A percentile compares a stretch with the other conserved stretches of the same genome.
These are phyloP conservation scores for Magallana ariakensis DNA, from an alignment of 1,140 invertebrate genomes.

Conservation along the genomic window DNA sequence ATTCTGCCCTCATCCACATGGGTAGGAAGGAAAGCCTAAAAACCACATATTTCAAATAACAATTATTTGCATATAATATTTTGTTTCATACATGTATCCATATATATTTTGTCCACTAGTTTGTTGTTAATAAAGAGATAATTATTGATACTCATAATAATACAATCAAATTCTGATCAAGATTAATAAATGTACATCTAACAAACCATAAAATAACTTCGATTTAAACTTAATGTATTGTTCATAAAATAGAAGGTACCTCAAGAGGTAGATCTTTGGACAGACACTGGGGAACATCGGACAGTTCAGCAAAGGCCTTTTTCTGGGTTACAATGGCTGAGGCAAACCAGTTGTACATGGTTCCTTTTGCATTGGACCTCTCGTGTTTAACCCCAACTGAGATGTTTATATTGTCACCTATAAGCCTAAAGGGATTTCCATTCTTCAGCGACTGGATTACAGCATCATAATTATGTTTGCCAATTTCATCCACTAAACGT, in stretches of 20 bases:
- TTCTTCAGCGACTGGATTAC: not conserved
- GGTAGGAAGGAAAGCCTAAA: not conserved
- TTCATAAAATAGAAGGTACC: not conserved
- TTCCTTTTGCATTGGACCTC: not conserved
- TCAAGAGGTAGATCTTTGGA: not conserved
- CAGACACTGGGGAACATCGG: not conserved
- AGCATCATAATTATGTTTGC: not conserved
- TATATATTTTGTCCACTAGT: not conserved
- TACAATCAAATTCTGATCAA: not conserved
- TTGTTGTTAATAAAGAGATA: not conserved
- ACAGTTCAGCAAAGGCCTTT: not conserved
- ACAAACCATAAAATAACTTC: not conserved
- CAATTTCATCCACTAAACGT: constrained; percentile 9
- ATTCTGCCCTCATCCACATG: not conserved
- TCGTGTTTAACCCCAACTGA: constrained; percentile 8
- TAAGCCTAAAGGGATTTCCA: not conserved
- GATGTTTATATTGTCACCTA: constrained; percentile 28
- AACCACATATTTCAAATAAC: not conserved
- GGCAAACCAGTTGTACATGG: constrained; percentile 32
- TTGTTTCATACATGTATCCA: not conserved
- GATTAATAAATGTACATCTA: not conserved
- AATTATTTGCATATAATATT: not conserved
- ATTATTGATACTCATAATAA: not conserved
- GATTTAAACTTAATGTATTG: not conserved
- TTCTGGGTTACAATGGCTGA: not conserved